Evolutionary conservation across 2,113 vertebrate genomes (phyloP), one percentile per base, ranked within the genome.

Genomic region (Chitala chitala): DNA sequence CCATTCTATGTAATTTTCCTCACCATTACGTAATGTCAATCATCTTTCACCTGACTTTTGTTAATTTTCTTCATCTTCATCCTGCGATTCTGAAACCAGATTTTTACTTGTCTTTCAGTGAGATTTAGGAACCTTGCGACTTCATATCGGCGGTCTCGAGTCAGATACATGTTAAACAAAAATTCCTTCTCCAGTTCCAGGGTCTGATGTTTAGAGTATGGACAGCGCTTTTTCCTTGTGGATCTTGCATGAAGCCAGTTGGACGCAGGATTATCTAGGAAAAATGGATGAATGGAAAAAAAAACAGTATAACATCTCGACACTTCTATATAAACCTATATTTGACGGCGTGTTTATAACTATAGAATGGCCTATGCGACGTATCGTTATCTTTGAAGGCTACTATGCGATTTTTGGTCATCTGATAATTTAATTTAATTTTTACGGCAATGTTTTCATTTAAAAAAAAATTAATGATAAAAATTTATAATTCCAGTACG

Each of bases 1-100:
- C 26, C 42, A 12, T 69, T 36, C 22, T 24, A 36, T 36, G 69
- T 38, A 17, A 17, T 61, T 38, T 17, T 65, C 44, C 9, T 20
- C 54, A 59, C 54, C 54, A 36, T 69, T 53, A n/a, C 10, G 56
- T 24, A 1, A n/a, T 79, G 75, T 94, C 90, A 95, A 85, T 93
- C 93, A 8, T 98, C 94, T 82, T 96, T 98, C 0, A 94, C 91
- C 78, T 94, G 89, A 77, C 98, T 94, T 87, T 96, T 98, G 91
- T 96, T 99, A 84, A 96, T 95, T 84, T 98, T 99, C 93, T 99
- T 98, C 97, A 99, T 98, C 92, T 99, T 99, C 97, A 99, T 98
- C 86, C 96, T 94, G 84, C 96, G 93, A 86, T 99, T 98, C 86
- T 99, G 96, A 89, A 99, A 98, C 97, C 97, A 98, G 83, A 99